phyloP scores from a whole-genome alignment of 2,888 invertebrate genomes.

The Drosophila mettleri region DNA sequence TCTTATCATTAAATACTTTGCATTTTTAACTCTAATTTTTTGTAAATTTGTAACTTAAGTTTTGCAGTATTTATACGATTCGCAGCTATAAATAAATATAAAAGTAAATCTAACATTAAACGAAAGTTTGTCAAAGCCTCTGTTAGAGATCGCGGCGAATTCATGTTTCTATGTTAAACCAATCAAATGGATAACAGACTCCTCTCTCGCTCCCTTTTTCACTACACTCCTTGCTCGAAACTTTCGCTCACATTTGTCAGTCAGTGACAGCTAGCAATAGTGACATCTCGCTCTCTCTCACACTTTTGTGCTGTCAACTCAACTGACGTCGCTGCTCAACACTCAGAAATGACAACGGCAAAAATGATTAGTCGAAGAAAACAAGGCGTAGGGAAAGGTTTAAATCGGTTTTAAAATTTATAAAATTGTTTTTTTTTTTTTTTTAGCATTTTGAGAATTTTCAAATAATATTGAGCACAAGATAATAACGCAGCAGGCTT shows the following conservation, averaged over 20 bases:
- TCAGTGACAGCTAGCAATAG: neutral
- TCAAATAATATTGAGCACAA: neutral
- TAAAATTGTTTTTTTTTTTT: neutral
- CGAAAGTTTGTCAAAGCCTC: conserved; percentile 6
- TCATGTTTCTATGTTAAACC: neutral
- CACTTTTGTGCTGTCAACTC: neutral
- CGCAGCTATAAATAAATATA: conserved; percentile 54
- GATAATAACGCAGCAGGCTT: neutral
- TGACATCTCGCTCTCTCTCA: neutral
- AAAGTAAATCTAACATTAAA: conserved; percentile 9
- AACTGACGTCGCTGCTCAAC: neutral
- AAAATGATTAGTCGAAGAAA: neutral
- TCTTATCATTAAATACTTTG: conserved; percentile 32
- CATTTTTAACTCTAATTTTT: conserved; percentile 63
- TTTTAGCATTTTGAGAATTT: neutral
- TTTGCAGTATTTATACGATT: conserved; percentile 67
- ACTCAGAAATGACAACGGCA: neutral
- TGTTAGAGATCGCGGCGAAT: neutral
- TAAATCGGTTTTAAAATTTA: neutral
- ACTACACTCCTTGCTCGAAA: neutral
- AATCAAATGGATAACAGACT: neutral
- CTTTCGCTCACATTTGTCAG: neutral
- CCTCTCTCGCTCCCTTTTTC: neutral
- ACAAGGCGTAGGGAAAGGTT: no score
- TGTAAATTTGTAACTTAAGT: conserved; percentile 51